Evolutionary conservation across 2,113 vertebrate genomes (phyloP).

Genomic region (Elaphurus davidianus): DNA sequence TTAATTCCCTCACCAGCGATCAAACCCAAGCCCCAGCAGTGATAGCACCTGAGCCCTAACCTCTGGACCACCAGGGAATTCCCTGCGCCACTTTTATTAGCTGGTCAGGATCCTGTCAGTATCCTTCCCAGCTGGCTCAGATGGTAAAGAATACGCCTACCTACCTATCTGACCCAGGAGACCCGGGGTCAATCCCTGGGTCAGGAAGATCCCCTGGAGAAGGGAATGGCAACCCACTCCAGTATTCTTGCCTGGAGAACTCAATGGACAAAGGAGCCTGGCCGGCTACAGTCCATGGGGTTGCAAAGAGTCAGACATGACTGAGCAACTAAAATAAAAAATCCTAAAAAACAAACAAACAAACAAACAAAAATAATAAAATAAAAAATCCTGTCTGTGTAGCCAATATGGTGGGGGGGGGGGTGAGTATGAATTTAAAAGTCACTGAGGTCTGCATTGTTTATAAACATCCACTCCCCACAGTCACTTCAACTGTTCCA

Average conservation of each 20-base stretch:
- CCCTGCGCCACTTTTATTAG: not conserved
- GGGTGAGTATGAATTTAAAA: not conserved
- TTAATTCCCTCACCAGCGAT: not conserved
- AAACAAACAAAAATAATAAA: not conserved
- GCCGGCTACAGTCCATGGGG: not conserved
- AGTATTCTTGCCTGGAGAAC: not conserved
- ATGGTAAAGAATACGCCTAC: not conserved
- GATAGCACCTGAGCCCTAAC: not conserved
- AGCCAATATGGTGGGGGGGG: not conserved
- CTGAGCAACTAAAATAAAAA: not conserved
- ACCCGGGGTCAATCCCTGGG: not conserved
- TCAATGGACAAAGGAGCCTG: not conserved
- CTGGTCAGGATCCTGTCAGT: too few relatives aligned
- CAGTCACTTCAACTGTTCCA: not conserved
- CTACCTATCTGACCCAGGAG: not conserved
- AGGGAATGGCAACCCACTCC: not conserved
- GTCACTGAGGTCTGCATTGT: not conserved
- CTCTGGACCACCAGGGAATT: not conserved
- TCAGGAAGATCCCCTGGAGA: not conserved
- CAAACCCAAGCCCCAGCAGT: not conserved
- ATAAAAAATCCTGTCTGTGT: not conserved
- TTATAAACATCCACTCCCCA: not conserved
- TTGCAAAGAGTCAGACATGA: too few relatives aligned
- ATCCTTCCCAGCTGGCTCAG: not conserved
- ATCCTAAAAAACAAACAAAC: too few relatives aligned